Evolutionary conservation across 2,797 vertebrate genomes (phyloP), one percentile per base, ranked within the genome.

Genomic region (Knipowitschia caucasica): DNA sequence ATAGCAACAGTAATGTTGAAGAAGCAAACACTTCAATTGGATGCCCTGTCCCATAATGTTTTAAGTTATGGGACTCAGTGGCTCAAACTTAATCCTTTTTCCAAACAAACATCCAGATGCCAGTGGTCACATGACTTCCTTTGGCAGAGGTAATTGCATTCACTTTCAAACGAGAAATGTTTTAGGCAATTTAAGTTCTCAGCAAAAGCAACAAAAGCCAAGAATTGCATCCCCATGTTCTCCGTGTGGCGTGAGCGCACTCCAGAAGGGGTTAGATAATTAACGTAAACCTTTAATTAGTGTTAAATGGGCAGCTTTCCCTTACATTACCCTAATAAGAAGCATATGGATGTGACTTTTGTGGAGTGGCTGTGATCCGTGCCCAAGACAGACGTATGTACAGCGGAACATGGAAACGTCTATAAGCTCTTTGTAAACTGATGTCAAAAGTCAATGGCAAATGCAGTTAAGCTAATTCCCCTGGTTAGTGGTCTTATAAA

Each of bases 401-500:
- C 10, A 43, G 53, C 44, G 34, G 49, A 77, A 73, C 43, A 58
- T 30, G 63, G 42, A 42, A 56, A 62, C 54, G 8, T 76, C 49
- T 56, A 56, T 68, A 60, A 67, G 45, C 8, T 35, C 51, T 68
- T 64, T 76, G 56, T 65, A 68, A 73, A 81, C 62, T 54, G 67
- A 78, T 43, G 64, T 75, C 65, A 71, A 77, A 80, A 69, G 64
- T 81, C 68, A 80, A 59, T 51, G 51, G 50, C 53, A 70, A 60
- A 40, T 55, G 61, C 63, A 70, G 74, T 75, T 70, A 80, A 77
- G 62, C 54, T 71, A 71, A 78, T 83, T 69, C 77, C 71, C 62
- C 71, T 61, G 67, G 71, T 79, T 75, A 77, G 71, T 69, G 69
- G 77, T 71, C 54, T 68, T 80, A 64, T 59, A 59, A 81, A 83